Evolutionary conservation across 2,113 vertebrate species (phyloP).

Genomic region (Platysteira castanea): DNA sequence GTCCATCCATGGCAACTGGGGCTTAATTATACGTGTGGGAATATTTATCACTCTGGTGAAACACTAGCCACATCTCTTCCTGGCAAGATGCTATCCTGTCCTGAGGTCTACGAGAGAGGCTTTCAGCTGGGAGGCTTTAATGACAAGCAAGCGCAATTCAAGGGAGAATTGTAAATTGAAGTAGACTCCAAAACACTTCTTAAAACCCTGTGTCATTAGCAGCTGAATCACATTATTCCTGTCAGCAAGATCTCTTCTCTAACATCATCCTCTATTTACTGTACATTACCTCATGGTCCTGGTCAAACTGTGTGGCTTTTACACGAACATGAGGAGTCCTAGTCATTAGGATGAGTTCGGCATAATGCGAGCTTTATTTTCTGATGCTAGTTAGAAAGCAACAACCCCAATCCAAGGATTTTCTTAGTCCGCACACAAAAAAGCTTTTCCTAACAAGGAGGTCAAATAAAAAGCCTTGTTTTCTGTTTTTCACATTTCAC

Average conservation of each 20-base stretch:
- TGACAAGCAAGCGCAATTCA: conserved; percentile 46
- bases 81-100: conserved; percentile 12
- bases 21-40: not conserved
- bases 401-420: not conserved
- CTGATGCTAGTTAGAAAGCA: conserved; percentile 18
- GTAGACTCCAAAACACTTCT: conserved; percentile 53
- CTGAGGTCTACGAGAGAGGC: conserved; percentile 5
- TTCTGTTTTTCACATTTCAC: conserved; percentile 34
- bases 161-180: conserved; percentile 51
- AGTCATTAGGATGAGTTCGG: conserved; percentile 10
- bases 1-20: not conserved
- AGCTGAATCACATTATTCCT: conserved; percentile 63
- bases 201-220: conserved; percentile 65
- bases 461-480: conserved; percentile 39
- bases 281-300: conserved; percentile 49
- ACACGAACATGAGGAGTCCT: not conserved
- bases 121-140: conserved; percentile 29
- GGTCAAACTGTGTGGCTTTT: conserved; percentile 34
- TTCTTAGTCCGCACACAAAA: not conserved
- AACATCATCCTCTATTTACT: conserved; percentile 55
- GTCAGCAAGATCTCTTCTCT: conserved; percentile 54
- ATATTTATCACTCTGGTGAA: conserved; percentile 18
- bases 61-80: not conserved
- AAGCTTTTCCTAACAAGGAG: not conserved
- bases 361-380: not conserved